Percentiles rank a stretch among this genome's conserved stretches.
phyloP scores from a whole-genome alignment of 2,797 vertebrate genomes.

The Arnoldichthys spilopterus region DNA sequence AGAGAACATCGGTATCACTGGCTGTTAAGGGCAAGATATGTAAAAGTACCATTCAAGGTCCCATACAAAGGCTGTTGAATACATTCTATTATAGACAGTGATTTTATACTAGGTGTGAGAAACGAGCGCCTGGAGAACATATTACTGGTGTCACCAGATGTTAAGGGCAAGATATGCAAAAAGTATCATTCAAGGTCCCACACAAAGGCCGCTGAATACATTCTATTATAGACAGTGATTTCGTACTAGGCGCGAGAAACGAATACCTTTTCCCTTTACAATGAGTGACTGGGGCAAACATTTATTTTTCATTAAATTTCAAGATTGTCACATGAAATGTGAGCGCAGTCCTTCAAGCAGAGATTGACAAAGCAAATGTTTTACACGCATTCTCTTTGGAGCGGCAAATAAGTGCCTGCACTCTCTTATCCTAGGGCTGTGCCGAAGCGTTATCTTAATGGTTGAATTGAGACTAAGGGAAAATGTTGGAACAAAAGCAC shows the following conservation, averaged over 20 bases:
- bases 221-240: background rate
- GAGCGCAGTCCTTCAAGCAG: slow-evolving; percentile 58
- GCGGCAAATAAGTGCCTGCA: slow-evolving; percentile 62
- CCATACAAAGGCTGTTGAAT: background rate
- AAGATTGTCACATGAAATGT: slow-evolving; percentile 57
- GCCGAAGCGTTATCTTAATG: slow-evolving; percentile 36
- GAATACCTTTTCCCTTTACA: slow-evolving; percentile 36
- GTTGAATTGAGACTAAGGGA: slow-evolving; percentile 28
- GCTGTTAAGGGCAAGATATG: background rate
- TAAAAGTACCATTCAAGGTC: background rate
- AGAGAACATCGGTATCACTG: background rate
- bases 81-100: background rate
- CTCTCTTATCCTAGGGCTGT: slow-evolving; percentile 56
- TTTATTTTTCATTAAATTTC: slow-evolving; percentile 70
- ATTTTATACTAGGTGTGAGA: background rate
- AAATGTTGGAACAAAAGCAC: slow-evolving; percentile 39
- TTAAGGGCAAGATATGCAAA: background rate
- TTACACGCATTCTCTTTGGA: slow-evolving; percentile 56
- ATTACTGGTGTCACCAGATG: background rate
- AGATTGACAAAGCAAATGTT: slow-evolving; percentile 65
- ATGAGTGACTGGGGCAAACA: slow-evolving; percentile 64
- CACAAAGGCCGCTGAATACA: background rate
- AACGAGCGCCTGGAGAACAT: slow-evolving; percentile 8
- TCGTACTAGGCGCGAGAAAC: background rate
- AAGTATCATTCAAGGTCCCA: background rate